Conservation (phyloP, 1,140 invertebrate species). For the Brachionus plicatilis region DNA sequence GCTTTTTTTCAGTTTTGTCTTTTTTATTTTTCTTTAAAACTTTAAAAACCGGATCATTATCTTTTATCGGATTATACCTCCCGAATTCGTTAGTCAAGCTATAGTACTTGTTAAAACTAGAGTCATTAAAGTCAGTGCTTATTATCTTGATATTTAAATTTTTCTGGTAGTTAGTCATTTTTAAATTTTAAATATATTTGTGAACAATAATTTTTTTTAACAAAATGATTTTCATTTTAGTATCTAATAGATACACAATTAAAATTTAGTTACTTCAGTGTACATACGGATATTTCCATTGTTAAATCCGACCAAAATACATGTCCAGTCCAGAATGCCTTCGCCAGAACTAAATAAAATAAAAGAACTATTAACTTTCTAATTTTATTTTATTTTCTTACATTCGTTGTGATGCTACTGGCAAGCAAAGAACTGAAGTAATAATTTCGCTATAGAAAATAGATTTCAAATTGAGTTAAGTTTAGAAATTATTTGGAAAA, state of each 20-base stretch:
- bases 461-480: no score
- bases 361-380: neutral
- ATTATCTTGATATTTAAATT: neutral
- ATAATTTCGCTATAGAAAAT: slow-evolving; percentile 46
- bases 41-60: neutral
- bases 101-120: neutral
- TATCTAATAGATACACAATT: slow-evolving; percentile 2
- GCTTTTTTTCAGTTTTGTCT: neutral
- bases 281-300: slow-evolving; percentile 80
- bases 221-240: neutral
- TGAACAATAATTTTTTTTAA: neutral
- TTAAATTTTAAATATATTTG: neutral
- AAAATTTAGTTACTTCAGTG: slow-evolving; percentile 64
- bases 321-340: slow-evolving; percentile 83
- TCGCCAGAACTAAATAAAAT: slow-evolving; percentile 56
- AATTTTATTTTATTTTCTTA: slow-evolving; percentile 32
- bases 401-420: slow-evolving; percentile 62
- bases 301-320: slow-evolving; percentile 76
- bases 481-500: neutral
- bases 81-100: neutral
- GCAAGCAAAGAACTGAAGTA: slow-evolving; percentile 50
- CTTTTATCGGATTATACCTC: neutral
- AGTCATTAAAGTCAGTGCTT: neutral
- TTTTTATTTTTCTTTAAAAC: neutral
- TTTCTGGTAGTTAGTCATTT: neutral